Percentiles rank a stretch among this genome's conserved stretches.
Evolutionary conservation across 2,113 vertebrate genomes (phyloP).

Genomic region (Thermophis baileyi): DNA sequence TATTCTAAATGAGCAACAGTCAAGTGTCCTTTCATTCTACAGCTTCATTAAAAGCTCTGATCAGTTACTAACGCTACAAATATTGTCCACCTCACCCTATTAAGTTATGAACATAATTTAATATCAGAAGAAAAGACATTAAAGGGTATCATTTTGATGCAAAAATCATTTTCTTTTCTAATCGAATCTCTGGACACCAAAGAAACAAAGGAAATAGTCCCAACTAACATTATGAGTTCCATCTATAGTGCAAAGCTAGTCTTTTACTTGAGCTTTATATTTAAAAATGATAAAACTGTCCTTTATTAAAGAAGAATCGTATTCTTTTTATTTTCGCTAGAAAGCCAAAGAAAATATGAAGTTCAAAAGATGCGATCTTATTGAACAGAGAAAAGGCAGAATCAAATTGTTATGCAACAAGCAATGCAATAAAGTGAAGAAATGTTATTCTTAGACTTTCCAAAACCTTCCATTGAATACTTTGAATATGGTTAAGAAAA

Average conservation of each 20-base stretch:
- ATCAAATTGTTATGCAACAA: background rate
- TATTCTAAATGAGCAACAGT: conserved; percentile 16
- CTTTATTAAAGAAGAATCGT: background rate
- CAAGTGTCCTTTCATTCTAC: conserved; percentile 43
- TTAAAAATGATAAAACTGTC: background rate
- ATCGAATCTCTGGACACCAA: conserved; percentile 52
- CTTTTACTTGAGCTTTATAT: conserved; percentile 20
- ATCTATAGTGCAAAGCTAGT: conserved; percentile 42
- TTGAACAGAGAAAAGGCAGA: conserved; percentile 25
- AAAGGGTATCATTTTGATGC: conserved; percentile 61
- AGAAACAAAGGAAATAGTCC: conserved; percentile 44
- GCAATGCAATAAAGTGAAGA: background rate
- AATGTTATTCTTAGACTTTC: background rate
- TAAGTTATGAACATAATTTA: conserved; percentile 55
- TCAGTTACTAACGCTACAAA: conserved; percentile 50
- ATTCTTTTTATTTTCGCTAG: conserved; percentile 58
- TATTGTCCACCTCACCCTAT: background rate
- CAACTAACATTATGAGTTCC: conserved; percentile 40
- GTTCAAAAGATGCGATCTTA: conserved; percentile 39
- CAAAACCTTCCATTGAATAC: background rate
- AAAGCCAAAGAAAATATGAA: conserved; percentile 41
- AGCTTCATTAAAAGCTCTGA: conserved; percentile 43
- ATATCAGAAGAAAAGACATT: conserved; percentile 57
- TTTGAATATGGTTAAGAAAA: background rate
- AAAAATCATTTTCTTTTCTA: conserved; percentile 53